Percentiles rank a stretch among this genome's conserved stretches.
These are phyloP conservation scores for Perca fluviatilis DNA, from an alignment of 2,113 vertebrate species.

Conservation along the genomic window DNA sequence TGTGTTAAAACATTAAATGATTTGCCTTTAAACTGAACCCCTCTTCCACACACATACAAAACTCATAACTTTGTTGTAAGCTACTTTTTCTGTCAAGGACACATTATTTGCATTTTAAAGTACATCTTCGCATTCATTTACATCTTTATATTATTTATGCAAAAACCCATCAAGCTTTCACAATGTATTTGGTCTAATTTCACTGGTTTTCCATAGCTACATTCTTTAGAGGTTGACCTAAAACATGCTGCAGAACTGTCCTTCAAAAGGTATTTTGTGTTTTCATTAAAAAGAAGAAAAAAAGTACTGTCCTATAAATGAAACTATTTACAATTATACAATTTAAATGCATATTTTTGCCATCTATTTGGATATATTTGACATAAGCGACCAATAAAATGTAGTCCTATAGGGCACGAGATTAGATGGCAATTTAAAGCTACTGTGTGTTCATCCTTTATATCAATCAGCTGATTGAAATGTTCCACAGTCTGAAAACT, in stretches of 20 bases:
- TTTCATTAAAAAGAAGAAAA: neutral
- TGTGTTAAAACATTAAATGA: neutral
- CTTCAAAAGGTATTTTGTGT: neutral
- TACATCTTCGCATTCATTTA: neutral
- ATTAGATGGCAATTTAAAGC: neutral
- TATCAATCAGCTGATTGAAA: slow-evolving; percentile 50
- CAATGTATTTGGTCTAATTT: neutral
- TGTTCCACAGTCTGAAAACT: slow-evolving; percentile 41
- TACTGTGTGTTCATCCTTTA: neutral
- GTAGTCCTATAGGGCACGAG: neutral
- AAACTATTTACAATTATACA: neutral
- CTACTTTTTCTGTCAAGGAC: neutral
- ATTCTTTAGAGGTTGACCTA: neutral
- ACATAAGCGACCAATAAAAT: neutral
- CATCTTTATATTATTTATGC: neutral
- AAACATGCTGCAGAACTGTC: neutral
- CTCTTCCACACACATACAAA: neutral
- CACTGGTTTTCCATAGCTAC: neutral
- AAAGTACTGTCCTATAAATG: neutral
- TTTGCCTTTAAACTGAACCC: neutral
- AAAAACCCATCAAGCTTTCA: neutral
- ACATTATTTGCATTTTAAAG: neutral
- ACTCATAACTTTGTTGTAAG: neutral
- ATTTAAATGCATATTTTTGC: neutral
- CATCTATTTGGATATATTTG: neutral